These are phyloP conservation scores for Lysandra coridon DNA, from an alignment of 2,888 invertebrate species.

Conservation along the genomic window DNA sequence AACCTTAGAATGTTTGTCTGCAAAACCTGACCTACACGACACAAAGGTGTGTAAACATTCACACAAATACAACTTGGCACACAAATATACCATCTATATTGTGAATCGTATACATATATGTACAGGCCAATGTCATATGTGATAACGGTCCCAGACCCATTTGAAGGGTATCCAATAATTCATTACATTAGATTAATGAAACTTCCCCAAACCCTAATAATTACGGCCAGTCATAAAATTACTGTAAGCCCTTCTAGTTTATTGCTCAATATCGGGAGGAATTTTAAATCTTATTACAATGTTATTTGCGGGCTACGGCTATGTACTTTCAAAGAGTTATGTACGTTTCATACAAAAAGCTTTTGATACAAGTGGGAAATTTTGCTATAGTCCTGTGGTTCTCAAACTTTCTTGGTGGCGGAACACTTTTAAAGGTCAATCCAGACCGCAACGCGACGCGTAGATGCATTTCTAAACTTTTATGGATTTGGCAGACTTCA, in stretches of 20 bases:
- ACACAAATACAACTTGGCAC: neutral
- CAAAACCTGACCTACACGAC: neutral
- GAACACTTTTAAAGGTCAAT: too few species aligned
- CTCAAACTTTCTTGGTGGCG: too few species aligned
- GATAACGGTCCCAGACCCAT: constrained; percentile 28
- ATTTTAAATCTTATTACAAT: neutral
- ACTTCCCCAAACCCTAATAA: constrained; percentile 20
- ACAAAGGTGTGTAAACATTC: neutral
- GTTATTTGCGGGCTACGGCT: neutral
- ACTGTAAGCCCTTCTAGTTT: constrained; percentile 23
- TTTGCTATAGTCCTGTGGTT: too few species aligned
- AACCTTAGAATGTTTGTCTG: too few species aligned
- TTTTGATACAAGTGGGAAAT: too few species aligned
- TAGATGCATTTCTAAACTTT: too few species aligned
- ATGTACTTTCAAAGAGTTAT: neutral
- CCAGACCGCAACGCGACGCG: too few species aligned
- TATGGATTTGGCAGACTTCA: too few species aligned
- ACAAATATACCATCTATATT: neutral
- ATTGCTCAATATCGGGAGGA: constrained; percentile 17
- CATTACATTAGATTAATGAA: constrained; percentile 32
- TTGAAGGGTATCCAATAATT: constrained; percentile 32
- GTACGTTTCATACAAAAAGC: too few species aligned
- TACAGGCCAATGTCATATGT: constrained; percentile 20
- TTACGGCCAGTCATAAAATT: constrained; percentile 26
- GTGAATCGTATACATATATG: neutral